A percentile compares a stretch with the other conserved stretches of the same genome.
phyloP scores from a whole-genome alignment of 2,888 invertebrate genomes.

The Dioctria rufipes region DNA sequence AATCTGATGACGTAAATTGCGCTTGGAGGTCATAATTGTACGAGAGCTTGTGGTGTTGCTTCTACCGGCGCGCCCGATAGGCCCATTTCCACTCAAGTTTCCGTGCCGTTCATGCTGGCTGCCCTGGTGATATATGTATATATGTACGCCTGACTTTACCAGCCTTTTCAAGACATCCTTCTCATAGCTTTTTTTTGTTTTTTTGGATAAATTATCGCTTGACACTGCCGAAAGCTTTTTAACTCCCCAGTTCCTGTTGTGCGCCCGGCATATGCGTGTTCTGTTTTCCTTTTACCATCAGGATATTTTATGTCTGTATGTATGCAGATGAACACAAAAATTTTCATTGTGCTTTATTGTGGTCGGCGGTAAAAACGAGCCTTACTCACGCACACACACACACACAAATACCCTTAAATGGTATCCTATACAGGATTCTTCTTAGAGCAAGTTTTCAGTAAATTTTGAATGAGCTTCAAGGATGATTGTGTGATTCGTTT shows the following conservation, averaged over 20 bases:
- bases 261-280: conserved; percentile 37
- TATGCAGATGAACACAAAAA: conserved; percentile 25
- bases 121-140: conserved; percentile 1
- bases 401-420: neutral
- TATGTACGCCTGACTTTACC: conserved; percentile 18
- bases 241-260: conserved; percentile 4
- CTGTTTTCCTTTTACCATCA: neutral
- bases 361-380: neutral
- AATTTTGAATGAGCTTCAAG: conserved; percentile 47
- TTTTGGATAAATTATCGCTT: conserved; percentile 43
- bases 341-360: conserved; percentile 13
- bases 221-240: conserved; percentile 40
- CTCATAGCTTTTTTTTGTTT: conserved; percentile 23
- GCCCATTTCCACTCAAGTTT: conserved; percentile 19
- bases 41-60: conserved; percentile 37
- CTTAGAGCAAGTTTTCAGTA: conserved; percentile 17
- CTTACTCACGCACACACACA: conserved; percentile 9
- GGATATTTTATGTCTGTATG: neutral
- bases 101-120: conserved; percentile 20
- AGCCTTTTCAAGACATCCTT: conserved; percentile 36
- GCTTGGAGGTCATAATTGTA: conserved; percentile 47
- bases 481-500: conserved; percentile 34
- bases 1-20: conserved; percentile 49
- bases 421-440: neutral
- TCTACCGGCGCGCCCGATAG: conserved; percentile 35